A percentile compares a stretch with the other conserved stretches of the same genome.
Evolutionary conservation across 2,113 vertebrate genomes (phyloP).

Genomic region (Lasiurus borealis): DNA sequence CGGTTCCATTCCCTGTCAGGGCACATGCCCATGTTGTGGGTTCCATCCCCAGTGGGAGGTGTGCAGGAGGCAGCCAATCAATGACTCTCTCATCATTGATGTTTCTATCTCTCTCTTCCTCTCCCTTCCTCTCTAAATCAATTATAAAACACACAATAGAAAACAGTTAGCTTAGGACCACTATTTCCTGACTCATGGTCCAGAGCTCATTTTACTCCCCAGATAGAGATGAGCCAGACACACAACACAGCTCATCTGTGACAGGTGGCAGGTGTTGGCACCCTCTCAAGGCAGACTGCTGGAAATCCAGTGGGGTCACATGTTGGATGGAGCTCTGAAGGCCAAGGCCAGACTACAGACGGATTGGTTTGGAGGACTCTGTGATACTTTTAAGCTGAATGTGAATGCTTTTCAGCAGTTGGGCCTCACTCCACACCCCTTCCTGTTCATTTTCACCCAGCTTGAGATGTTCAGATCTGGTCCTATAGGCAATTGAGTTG

Average conservation of each 20-base stretch:
- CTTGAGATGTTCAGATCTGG: neutral
- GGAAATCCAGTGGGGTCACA: neutral
- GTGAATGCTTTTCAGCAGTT: rapidly evolving
- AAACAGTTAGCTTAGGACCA: rapidly evolving
- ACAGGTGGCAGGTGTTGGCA: neutral
- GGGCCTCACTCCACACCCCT: neutral
- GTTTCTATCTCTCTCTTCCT: no score
- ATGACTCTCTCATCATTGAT: no score
- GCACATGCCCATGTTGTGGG: no score
- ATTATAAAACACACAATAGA: neutral
- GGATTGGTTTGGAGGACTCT: rapidly evolving
- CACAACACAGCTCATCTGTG: neutral
- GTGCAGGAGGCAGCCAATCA: no score
- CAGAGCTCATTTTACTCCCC: neutral
- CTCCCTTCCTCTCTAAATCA: no score
- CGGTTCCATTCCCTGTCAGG: no score
- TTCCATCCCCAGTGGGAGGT: no score
- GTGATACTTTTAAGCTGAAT: neutral
- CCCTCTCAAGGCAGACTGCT: neutral
- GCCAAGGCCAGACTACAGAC: neutral
- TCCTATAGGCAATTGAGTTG: neutral
- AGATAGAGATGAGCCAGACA: rapidly evolving
- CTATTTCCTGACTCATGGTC: neutral
- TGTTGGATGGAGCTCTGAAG: neutral
- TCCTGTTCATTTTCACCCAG: neutral